These are phyloP conservation scores for Ranitomeya imitator DNA, from an alignment of 2,113 vertebrate species.

Conservation along the genomic window DNA sequence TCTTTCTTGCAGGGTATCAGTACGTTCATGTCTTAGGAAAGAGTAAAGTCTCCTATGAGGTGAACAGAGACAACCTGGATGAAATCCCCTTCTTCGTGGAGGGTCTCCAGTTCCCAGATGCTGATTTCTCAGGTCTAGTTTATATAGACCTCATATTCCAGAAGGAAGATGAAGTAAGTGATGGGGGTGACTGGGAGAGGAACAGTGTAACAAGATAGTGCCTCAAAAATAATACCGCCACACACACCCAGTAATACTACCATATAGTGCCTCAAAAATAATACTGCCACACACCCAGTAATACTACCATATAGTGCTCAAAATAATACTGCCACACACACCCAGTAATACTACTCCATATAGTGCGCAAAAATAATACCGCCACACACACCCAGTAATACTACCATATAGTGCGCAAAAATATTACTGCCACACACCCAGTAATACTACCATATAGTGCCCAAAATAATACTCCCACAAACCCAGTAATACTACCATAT, in stretches of 20 bases:
- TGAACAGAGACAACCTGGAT: slow-evolving; percentile 67
- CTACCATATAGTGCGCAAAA: background rate
- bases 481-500: background rate
- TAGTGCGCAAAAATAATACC: too few relatives aligned
- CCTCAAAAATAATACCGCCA: background rate
- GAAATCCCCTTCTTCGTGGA: slow-evolving; percentile 80
- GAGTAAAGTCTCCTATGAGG: slow-evolving; percentile 65
- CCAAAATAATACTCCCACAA: background rate
- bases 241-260: background rate
- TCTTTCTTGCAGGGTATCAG: background rate
- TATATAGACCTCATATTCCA: slow-evolving; percentile 78
- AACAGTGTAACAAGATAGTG: too few relatives aligned
- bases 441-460: background rate
- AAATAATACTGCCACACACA: background rate
- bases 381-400: too few relatives aligned
- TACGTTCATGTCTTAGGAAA: slow-evolving; percentile 75
- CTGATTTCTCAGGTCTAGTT: slow-evolving; percentile 79
- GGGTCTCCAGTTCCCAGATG: slow-evolving; percentile 82
- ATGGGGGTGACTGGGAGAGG: too few relatives aligned
- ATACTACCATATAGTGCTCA: background rate
- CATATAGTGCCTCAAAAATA: background rate
- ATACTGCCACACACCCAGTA: background rate
- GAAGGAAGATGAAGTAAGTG: slow-evolving; percentile 71
- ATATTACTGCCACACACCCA: background rate
- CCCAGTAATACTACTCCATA: background rate